These are phyloP conservation scores for Drosophila vallismaia DNA, from an alignment of 2,888 invertebrate genomes.

Conservation along the genomic window DNA sequence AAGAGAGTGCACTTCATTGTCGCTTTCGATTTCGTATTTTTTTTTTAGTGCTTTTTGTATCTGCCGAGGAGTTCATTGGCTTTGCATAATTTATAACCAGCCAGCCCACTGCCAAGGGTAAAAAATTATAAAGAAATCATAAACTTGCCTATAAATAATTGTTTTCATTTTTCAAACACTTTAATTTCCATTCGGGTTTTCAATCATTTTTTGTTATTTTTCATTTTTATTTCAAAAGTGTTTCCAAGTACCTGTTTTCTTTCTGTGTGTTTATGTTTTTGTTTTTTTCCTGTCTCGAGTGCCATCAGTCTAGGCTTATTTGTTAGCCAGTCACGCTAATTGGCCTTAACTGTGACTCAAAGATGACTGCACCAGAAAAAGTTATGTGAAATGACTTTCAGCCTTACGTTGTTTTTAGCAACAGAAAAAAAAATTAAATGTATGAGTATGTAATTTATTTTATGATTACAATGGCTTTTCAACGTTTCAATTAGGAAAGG, in stretches of 20 bases:
- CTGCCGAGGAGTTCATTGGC: constrained; percentile 68
- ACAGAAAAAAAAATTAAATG: background rate
- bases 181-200: background rate
- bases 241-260: background rate
- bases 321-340: constrained; percentile 37
- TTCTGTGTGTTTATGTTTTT: background rate
- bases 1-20: constrained; percentile 72
- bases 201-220: background rate
- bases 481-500: background rate
- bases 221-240: background rate
- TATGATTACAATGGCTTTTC: background rate
- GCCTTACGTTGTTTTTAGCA: background rate
- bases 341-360: constrained; percentile 39
- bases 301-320: constrained; percentile 23
- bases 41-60: too few relatives aligned
- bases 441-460: background rate
- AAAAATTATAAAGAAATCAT: background rate
- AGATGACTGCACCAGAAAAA: constrained; percentile 12
- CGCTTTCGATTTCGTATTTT: constrained; percentile 68
- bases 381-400: background rate
- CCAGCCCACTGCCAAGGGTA: background rate
- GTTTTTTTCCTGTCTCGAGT: background rate
- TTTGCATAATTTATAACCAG: constrained; percentile 62
- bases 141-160: background rate
- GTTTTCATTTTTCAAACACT: background rate